These are phyloP conservation scores for Patiria miniata DNA, from an alignment of 35 echinoderm and acorn worm species.

Conservation along the genomic window DNA sequence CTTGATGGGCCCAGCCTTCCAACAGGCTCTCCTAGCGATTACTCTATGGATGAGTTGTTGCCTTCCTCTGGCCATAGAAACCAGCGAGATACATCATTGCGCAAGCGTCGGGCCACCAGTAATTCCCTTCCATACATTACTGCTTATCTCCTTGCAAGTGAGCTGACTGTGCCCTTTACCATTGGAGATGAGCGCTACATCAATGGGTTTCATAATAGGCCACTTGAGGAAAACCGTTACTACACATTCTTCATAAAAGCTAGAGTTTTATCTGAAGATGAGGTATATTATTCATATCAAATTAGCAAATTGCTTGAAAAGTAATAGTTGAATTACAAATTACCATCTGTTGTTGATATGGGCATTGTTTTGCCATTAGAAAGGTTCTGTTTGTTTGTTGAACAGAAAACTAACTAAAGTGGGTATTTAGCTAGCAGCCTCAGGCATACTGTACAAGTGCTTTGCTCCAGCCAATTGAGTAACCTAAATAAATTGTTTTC, in stretches of 20 bases:
- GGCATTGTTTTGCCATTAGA: too few relatives aligned
- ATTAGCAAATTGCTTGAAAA: too few relatives aligned
- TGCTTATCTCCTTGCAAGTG: conserved; percentile 61
- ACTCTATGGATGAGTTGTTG: conserved; percentile 49
- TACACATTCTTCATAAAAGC: conserved; percentile 83
- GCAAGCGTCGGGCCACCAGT: conserved; percentile 6
- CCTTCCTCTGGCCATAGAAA: neutral
- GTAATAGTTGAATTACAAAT: too few relatives aligned
- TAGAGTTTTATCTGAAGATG: conserved; percentile 60
- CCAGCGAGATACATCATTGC: conserved; percentile 14
- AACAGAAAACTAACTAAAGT: too few relatives aligned
- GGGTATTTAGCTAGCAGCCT: too few relatives aligned
- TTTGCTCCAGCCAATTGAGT: too few relatives aligned
- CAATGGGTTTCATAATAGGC: conserved; percentile 81
- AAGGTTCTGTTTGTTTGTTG: neutral
- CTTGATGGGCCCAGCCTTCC: conserved; percentile 48
- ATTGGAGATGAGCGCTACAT: conserved; percentile 69
- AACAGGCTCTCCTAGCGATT: conserved; percentile 18
- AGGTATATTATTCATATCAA: conserved; percentile 64
- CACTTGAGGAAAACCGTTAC: conserved; percentile 52
- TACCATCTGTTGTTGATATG: too few relatives aligned
- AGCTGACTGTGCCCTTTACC: conserved; percentile 51
- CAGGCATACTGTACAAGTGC: too few relatives aligned
- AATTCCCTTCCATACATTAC: conserved; percentile 59
- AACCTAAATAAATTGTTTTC: too few relatives aligned